A percentile compares a stretch with the other conserved stretches of the same genome.
These are phyloP conservation scores for Meteorus colon DNA, from an alignment of 2,888 invertebrate genomes.

Conservation along the genomic window DNA sequence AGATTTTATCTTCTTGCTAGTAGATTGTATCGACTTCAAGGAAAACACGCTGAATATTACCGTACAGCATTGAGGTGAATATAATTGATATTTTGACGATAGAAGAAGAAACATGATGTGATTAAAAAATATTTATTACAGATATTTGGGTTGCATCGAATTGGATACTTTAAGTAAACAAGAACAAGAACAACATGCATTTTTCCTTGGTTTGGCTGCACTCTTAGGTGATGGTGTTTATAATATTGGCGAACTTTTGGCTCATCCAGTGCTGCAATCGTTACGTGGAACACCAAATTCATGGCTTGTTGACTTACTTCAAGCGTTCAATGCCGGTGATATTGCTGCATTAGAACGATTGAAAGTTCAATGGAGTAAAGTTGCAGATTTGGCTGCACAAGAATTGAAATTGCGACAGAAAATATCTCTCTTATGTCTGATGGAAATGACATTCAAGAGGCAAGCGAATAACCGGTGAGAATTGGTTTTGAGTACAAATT, in stretches of 20 bases:
- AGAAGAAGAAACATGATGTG: not conserved
- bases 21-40: slow-evolving; percentile 89
- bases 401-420: slow-evolving; percentile 91
- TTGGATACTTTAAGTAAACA: slow-evolving; percentile 79
- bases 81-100: not conserved
- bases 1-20: slow-evolving; percentile 95
- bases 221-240: slow-evolving; percentile 96
- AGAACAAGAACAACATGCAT: slow-evolving; percentile 86
- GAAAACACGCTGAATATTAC: slow-evolving; percentile 96
- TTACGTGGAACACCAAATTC: slow-evolving; percentile 86
- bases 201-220: slow-evolving; percentile 94
- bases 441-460: slow-evolving; percentile 99
- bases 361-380: slow-evolving; percentile 83
- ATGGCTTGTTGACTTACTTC: slow-evolving; percentile 91
- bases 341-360: slow-evolving; percentile 81
- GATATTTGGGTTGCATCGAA: slow-evolving; percentile 84
- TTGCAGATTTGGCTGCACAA: slow-evolving; percentile 88
- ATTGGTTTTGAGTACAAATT: slow-evolving; percentile 18
- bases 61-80: slow-evolving; percentile 89
- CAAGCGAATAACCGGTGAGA: slow-evolving; percentile 84
- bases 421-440: slow-evolving; percentile 94
- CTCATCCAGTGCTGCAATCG: slow-evolving; percentile 93
- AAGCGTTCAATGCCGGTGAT: slow-evolving; percentile 91
- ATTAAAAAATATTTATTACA: slow-evolving; percentile 51
- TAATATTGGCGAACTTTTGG: slow-evolving; percentile 96